Percentiles rank a stretch among this genome's conserved stretches.
These are phyloP conservation scores for Cerastis leucographa DNA, from an alignment of 2,888 invertebrate species.

Conservation along the genomic window DNA sequence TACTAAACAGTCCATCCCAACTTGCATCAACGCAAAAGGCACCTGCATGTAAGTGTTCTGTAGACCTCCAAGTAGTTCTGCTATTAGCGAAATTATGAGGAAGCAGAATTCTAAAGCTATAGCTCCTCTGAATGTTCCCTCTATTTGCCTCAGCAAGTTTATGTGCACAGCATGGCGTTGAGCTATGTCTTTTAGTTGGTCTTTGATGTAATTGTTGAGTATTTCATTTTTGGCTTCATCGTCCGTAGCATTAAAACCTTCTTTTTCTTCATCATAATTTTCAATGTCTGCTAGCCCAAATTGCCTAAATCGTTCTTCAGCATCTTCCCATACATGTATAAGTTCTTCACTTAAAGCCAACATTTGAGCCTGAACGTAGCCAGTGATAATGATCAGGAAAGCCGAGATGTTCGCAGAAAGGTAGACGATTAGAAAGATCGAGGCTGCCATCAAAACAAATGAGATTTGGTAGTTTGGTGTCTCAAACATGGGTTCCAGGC, in stretches of 20 bases:
- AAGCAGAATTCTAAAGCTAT: conserved; percentile 72
- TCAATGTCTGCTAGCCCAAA: neutral
- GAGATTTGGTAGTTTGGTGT: conserved; percentile 46
- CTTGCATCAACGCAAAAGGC: conserved; percentile 71
- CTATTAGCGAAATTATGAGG: conserved; percentile 68
- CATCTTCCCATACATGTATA: conserved; percentile 36
- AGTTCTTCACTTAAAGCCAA: conserved; percentile 45
- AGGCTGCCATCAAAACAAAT: conserved; percentile 27
- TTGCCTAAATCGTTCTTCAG: conserved; percentile 5
- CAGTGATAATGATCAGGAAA: conserved; percentile 41
- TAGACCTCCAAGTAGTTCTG: conserved; percentile 73
- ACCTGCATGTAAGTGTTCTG: conserved; percentile 74
- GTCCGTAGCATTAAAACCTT: neutral
- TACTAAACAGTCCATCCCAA: conserved; percentile 68
- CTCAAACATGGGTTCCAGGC: conserved; percentile 46
- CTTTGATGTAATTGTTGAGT: conserved; percentile 28
- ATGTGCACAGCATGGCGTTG: conserved; percentile 25
- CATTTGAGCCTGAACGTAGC: conserved; percentile 30
- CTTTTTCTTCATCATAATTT: neutral
- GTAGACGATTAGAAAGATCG: neutral
- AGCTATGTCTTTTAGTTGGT: conserved; percentile 32
- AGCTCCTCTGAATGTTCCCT: conserved; percentile 66
- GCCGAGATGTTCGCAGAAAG: conserved; percentile 31
- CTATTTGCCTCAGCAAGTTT: conserved; percentile 26
- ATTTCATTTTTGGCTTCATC: conserved; percentile 1